A percentile compares a stretch with the other conserved stretches of the same genome.
Conservation (phyloP, 30 jellyfish, hydroid and myxozoan species). For the Sanderia malayensis region DNA sequence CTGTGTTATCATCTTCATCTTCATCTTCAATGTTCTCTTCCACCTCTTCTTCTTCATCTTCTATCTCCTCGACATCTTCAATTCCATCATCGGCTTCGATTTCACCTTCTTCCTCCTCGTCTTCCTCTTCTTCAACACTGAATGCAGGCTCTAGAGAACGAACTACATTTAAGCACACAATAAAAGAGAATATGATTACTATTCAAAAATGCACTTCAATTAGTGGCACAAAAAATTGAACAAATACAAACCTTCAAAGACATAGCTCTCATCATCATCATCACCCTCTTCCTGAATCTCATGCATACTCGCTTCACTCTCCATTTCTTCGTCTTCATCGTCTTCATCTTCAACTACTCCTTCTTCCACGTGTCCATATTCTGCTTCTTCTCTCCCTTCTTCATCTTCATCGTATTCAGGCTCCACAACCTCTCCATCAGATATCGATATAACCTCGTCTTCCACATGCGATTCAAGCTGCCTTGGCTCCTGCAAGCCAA, state of each 20-base stretch:
- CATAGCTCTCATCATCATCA: constrained; percentile 10
- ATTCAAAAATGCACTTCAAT: too few relatives aligned
- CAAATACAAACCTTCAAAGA: constrained; percentile 13
- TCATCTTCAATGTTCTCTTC: constrained; percentile 11
- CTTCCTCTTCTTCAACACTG: too few relatives aligned
- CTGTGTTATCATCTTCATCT: constrained; percentile 23
- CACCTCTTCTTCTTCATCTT: constrained; percentile 13
- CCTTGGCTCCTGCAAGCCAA: neutral
- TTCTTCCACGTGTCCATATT: neutral
- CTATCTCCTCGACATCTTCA: constrained; percentile 39
- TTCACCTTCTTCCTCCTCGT: constrained; percentile 12
- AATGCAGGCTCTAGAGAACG: constrained; percentile 15
- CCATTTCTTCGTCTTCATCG: constrained; percentile 8
- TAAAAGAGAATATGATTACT: too few relatives aligned
- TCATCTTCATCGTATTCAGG: constrained; percentile 34
- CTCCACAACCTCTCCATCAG: constrained; percentile 32
- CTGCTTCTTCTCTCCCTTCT: constrained; percentile 43
- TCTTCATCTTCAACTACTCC: constrained; percentile 37
- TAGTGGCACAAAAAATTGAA: too few relatives aligned
- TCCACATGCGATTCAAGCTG: constrained; percentile 15
- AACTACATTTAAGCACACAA: too few relatives aligned
- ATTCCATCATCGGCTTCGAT: constrained; percentile 35
- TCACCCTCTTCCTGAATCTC: constrained; percentile 7
- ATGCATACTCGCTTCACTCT: neutral
- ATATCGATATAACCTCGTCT: constrained; percentile 30